Base-by-base conservation (phyloP, 2,888 invertebrate species). In the Macrophya annulata region DNA sequence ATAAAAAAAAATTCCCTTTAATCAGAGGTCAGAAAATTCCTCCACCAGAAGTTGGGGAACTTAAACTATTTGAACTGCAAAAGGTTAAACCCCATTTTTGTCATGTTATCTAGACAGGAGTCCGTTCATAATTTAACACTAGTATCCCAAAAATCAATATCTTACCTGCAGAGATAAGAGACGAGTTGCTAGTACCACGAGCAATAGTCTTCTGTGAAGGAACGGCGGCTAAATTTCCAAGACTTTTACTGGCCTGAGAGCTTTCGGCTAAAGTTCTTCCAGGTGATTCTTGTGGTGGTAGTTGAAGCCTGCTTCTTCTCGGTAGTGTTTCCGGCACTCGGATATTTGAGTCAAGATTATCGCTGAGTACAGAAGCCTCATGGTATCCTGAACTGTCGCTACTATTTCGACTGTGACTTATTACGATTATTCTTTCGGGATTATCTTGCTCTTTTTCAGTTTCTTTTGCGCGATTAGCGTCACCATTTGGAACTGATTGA, bases 371-470 rank as follows among this genome's bases (percentile, higher is more conserved):
- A 9, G 96, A 96, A 0, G 96, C 95, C 91, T 96, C 96, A 91
- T 96, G 96, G 91, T 96, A 96, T 0, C 96, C 96, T 85, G 96
- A 96, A 89, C 96, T 96, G 91, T 96, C 96, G 87, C 96, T 96
- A 92, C 96, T 96, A 90, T 96, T 96, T 87, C 96, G 94, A 68
- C 96, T 96, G 94, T 96, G 96, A 89, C 95, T 95, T 86, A 95
- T 95, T 68, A 96, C 90, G 71, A 96, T 90, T 90, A 94, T 93
- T n/a, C 92, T 92, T 72, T 91, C 92, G 48, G 89, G 71, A 86
- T 90, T 72, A 90, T 88, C 87, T 90, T 91, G 88, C 91, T 91
- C 59, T 85, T 85, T 87, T 86, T 87, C 92, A 81, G 91, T 92
- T 37, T 85, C 83, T 31, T 85, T 86, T 48, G 71, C 85, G 85